Percentiles rank a stretch among this genome's conserved stretches.
Evolutionary conservation across 2,797 vertebrate genomes (phyloP).

Genomic region (Zenarchopterus dispar): DNA sequence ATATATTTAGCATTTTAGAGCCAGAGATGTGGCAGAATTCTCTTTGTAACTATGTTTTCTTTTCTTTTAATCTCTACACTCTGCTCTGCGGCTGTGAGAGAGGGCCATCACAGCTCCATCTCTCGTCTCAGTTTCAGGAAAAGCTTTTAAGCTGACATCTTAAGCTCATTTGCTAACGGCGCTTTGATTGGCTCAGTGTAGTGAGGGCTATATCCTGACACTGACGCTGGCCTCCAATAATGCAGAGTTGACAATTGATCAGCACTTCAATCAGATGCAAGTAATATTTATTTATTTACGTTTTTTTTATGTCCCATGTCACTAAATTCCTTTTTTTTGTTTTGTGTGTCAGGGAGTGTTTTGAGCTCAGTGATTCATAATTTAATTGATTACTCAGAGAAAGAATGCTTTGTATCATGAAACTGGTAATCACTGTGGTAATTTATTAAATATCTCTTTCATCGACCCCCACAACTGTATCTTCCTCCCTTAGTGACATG

Average conservation of each 20-base stretch:
- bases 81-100: constrained; percentile 49
- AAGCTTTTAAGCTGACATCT: constrained; percentile 80
- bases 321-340: neutral
- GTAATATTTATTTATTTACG: neutral
- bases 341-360: too few relatives aligned
- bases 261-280: constrained; percentile 48
- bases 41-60: constrained; percentile 21
- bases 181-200: constrained; percentile 60
- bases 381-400: constrained; percentile 1
- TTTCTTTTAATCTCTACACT: constrained; percentile 30
- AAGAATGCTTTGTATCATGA: neutral
- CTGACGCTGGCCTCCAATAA: constrained; percentile 66
- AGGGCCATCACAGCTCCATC: constrained; percentile 51
- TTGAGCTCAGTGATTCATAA: too few relatives aligned
- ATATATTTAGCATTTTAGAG: constrained; percentile 35
- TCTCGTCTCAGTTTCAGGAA: constrained; percentile 73
- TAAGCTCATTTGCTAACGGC: constrained; percentile 78
- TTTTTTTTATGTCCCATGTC: constrained; percentile 19
- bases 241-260: constrained; percentile 60
- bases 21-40: constrained; percentile 32
- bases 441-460: neutral
- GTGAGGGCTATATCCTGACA: constrained; percentile 68
- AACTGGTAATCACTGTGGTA: neutral
- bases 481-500: neutral
- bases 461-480: neutral